phyloP scores from a whole-genome alignment of 2,113 vertebrate species.

The Lophochroa leadbeateri region DNA sequence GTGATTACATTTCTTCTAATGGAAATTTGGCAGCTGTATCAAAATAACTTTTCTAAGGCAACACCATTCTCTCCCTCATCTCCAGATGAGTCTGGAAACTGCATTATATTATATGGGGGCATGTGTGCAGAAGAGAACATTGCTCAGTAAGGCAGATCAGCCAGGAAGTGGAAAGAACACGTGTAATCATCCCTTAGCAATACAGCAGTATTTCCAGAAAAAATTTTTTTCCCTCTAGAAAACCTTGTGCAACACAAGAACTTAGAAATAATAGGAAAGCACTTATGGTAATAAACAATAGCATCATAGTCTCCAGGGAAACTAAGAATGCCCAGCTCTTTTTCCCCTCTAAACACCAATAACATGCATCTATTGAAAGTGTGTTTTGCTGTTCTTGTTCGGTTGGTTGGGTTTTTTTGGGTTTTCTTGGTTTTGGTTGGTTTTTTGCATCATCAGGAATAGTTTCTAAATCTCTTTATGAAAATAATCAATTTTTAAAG shows the following conservation, averaged over 20 bases:
- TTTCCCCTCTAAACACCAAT: background rate
- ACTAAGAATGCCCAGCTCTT: background rate
- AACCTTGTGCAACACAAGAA: background rate
- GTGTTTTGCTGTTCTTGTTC: background rate
- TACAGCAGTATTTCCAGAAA: background rate
- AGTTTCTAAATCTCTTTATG: background rate
- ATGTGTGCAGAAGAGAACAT: background rate
- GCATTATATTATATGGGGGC: background rate
- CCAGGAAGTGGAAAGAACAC: background rate
- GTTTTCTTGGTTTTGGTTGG: background rate
- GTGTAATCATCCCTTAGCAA: background rate
- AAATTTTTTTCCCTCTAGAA: background rate
- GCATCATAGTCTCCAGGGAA: background rate
- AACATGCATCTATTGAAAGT: background rate
- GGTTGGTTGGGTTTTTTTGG: background rate
- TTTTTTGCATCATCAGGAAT: background rate
- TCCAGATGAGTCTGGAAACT: conserved; percentile 12
- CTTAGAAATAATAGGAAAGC: background rate
- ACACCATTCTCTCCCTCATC: background rate
- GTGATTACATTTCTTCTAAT: conserved; percentile 10
- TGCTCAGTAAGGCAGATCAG: background rate
- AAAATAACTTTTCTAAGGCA: conserved; percentile 8
- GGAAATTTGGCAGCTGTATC: background rate
- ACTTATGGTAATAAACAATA: background rate
- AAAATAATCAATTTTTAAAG: background rate